A percentile compares a stretch with the other conserved stretches of the same genome.
phyloP scores from a whole-genome alignment of 2,113 vertebrate species.

The Rhombomys opimus region DNA sequence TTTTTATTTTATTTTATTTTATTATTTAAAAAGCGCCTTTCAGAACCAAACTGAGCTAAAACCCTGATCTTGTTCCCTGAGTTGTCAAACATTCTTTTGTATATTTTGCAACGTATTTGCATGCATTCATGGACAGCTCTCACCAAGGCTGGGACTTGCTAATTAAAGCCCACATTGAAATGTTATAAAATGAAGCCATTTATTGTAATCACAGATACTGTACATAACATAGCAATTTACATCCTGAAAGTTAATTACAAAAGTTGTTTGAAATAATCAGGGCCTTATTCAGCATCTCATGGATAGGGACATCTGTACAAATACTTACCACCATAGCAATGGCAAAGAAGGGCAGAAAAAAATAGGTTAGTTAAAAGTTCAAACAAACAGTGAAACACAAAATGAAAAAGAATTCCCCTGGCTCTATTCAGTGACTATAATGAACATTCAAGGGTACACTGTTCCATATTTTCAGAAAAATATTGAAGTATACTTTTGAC shows the following conservation, averaged over 20 bases:
- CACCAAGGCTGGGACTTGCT: slow-evolving; percentile 74
- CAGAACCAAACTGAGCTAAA: slow-evolving; percentile 44
- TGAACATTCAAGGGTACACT: slow-evolving; percentile 35
- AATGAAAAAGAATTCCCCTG: slow-evolving; percentile 59
- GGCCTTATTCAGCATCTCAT: slow-evolving; percentile 74
- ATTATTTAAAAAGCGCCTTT: slow-evolving; percentile 54
- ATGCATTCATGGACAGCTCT: slow-evolving; percentile 57
- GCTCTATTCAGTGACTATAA: slow-evolving; percentile 26
- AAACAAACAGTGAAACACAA: slow-evolving; percentile 59
- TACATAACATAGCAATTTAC: slow-evolving; percentile 82
- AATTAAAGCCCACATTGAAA: slow-evolving; percentile 80
- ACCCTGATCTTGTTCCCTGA: slow-evolving; percentile 56
- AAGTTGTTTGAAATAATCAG: slow-evolving; percentile 86
- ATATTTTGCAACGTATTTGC: slow-evolving; percentile 30
- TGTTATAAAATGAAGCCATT: slow-evolving; percentile 79
- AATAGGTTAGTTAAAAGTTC: slow-evolving; percentile 77
- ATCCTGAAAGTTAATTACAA: slow-evolving; percentile 85
- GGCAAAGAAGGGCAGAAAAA: slow-evolving; percentile 50
- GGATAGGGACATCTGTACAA: slow-evolving; percentile 80
- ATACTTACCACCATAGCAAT: slow-evolving; percentile 36
- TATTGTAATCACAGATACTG: slow-evolving; percentile 83
- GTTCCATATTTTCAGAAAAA: slow-evolving; percentile 59
- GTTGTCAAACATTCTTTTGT: slow-evolving; percentile 68
- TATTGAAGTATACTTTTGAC: slow-evolving; percentile 72
- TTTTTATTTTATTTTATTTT: neutral